These are phyloP conservation scores for Escarpia spicata DNA, from an alignment of 2,888 invertebrate species.

Conservation along the genomic window DNA sequence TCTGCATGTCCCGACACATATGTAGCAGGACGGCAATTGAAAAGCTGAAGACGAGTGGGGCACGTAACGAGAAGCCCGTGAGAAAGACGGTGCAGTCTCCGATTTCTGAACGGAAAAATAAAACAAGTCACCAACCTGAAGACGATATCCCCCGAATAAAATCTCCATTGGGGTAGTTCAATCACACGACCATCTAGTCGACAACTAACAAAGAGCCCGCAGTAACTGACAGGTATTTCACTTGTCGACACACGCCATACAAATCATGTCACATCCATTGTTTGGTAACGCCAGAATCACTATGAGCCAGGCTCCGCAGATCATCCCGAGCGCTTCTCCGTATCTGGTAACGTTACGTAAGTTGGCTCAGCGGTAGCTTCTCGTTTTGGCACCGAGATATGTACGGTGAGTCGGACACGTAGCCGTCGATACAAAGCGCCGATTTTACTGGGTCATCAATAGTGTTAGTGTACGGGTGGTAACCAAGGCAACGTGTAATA, in stretches of 20 bases:
- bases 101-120: background rate
- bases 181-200: background rate
- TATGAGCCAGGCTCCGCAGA: background rate
- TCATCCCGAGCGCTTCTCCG: background rate
- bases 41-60: background rate
- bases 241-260: background rate
- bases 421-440: background rate
- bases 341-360: background rate
- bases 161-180: background rate
- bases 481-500: background rate
- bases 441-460: background rate
- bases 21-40: too few species aligned
- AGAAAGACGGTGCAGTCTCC: background rate
- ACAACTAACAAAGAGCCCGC: background rate
- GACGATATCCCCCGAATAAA: background rate
- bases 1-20: too few species aligned
- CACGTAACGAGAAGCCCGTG: background rate
- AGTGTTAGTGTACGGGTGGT: background rate
- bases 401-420: background rate
- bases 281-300: background rate
- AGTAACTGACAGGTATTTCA: background rate
- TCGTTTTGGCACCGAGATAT: background rate
- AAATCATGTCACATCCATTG: background rate
- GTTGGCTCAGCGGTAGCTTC: background rate
- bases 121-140: background rate